Percentiles rank a stretch among this genome's conserved stretches.
Evolutionary conservation across 2,113 vertebrate genomes (phyloP).

Genomic region (Dipodomys stephensi): DNA sequence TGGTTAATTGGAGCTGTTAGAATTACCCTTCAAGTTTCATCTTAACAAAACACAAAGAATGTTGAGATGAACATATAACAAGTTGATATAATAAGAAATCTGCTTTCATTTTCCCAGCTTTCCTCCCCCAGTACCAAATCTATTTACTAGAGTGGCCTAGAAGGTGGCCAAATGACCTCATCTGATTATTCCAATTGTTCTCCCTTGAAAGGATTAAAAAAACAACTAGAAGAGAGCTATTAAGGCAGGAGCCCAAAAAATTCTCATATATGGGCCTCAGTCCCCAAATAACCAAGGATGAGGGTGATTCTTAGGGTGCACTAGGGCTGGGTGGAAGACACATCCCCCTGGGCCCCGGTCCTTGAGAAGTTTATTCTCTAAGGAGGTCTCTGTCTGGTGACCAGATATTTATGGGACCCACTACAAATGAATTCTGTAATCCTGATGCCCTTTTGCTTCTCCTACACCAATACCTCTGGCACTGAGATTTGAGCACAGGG

Average conservation of each 20-base stretch:
- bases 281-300: not conserved
- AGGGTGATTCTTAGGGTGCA: not conserved
- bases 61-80: not conserved
- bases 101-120: not conserved
- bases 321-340: not conserved
- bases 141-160: not conserved
- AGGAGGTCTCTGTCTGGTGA: not conserved
- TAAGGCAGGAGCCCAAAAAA: not conserved
- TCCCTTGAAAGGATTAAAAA: not conserved
- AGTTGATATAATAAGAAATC: not conserved
- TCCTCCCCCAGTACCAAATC: not conserved
- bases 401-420: not conserved
- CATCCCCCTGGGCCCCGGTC: not conserved
- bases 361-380: not conserved
- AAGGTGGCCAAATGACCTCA: conserved; percentile 4
- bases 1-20: not conserved
- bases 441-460: not conserved
- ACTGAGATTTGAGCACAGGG: not conserved
- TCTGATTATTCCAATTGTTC: conserved; percentile 9
- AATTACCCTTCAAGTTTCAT: not conserved
- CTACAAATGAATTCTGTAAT: not conserved
- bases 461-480: not conserved
- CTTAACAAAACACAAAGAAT: not conserved
- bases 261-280: not conserved
- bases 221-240: not conserved